Percentiles rank a stretch among this genome's conserved stretches.
These are phyloP conservation scores for Sphaerophoria taeniata DNA, from an alignment of 2,888 invertebrate genomes.

Conservation along the genomic window DNA sequence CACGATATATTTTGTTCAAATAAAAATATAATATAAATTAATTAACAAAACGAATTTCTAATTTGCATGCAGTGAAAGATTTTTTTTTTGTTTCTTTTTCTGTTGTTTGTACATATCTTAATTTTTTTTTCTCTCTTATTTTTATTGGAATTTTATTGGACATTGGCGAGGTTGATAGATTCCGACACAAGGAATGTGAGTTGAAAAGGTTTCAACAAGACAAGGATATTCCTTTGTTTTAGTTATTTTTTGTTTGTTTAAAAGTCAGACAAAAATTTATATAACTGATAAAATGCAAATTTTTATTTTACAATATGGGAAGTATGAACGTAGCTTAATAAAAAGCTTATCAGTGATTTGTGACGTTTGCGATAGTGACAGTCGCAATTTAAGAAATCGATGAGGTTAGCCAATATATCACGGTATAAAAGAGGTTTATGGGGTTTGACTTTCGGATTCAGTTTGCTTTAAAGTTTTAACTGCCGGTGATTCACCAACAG, in stretches of 20 bases:
- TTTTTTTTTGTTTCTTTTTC: conserved; percentile 30
- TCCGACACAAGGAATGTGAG: conserved; percentile 39
- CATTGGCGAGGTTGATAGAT: conserved; percentile 37
- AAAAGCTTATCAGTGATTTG: conserved; percentile 69
- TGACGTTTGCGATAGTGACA: conserved; percentile 32
- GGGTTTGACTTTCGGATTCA: not conserved
- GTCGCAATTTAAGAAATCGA: conserved; percentile 20
- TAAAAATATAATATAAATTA: conserved; percentile 74
- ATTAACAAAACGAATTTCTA: conserved; percentile 75
- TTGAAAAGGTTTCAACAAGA: conserved; percentile 34
- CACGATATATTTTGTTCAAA: conserved; percentile 35
- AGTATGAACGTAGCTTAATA: conserved; percentile 23
- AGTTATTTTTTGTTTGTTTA: not conserved
- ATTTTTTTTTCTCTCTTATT: conserved; percentile 32
- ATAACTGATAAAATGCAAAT: conserved; percentile 72
- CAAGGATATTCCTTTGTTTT: conserved; percentile 51
- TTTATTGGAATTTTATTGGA: conserved; percentile 67
- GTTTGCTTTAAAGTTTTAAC: not conserved
- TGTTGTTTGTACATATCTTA: conserved; percentile 22
- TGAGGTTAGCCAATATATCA: conserved; percentile 40
- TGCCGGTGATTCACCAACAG: conserved; percentile 14
- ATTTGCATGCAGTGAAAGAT: conserved; percentile 70
- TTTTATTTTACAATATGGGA: conserved; percentile 28
- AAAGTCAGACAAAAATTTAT: conserved; percentile 7
- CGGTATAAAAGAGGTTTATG: not conserved